These are phyloP conservation scores for Lapara coniferarum DNA, from an alignment of 2,888 invertebrate genomes.

Conservation along the genomic window DNA sequence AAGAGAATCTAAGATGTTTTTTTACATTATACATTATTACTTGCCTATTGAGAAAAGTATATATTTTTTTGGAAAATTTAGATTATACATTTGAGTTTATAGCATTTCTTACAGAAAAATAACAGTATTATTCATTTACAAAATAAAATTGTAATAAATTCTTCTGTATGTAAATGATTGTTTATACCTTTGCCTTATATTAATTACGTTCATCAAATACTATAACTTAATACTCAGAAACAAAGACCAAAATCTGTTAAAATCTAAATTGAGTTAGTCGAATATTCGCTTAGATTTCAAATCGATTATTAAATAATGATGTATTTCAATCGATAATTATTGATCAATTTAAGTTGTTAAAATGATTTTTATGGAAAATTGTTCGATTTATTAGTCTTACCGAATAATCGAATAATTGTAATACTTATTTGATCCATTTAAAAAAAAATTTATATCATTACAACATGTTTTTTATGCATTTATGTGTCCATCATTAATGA, in stretches of 20 bases:
- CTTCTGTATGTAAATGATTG: not conserved
- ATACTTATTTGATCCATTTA: not conserved
- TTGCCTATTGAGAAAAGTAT: too few relatives aligned
- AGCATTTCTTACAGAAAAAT: too few relatives aligned
- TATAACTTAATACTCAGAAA: not conserved
- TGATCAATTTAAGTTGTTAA: not conserved
- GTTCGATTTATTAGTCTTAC: not conserved
- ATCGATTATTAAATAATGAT: too few relatives aligned
- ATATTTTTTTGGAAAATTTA: too few relatives aligned
- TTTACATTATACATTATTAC: too few relatives aligned
- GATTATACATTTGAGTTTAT: too few relatives aligned
- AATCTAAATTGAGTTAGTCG: not conserved
- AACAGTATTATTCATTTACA: too few relatives aligned
- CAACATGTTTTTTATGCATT: conserved; percentile 16
- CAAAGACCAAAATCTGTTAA: not conserved
- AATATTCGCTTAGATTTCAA: not conserved
- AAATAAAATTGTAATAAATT: not conserved
- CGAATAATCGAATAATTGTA: not conserved
- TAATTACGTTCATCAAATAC: not conserved
- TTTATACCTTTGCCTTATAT: conserved; percentile 1
- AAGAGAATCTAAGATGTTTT: too few relatives aligned
- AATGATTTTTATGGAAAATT: not conserved
- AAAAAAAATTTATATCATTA: conserved; percentile 1
- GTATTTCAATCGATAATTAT: not conserved
- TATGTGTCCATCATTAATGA: not conserved